Evolutionary conservation across 1,140 invertebrate genomes (phyloP), one percentile per base, ranked within the genome.

Genomic region (Sesamia nonagrioides): DNA sequence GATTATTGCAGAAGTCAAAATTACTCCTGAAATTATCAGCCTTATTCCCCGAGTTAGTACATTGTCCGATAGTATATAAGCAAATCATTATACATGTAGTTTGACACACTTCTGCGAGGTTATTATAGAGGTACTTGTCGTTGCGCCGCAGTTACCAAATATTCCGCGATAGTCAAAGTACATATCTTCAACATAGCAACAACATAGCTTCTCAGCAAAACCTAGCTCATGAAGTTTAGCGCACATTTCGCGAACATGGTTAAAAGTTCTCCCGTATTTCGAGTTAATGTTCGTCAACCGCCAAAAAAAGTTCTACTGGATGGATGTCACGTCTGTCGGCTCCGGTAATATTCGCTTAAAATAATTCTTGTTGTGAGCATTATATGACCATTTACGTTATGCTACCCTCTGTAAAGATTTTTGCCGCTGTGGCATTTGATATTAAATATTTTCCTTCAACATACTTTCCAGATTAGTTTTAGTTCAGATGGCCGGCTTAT

Each of bases 251-350:
- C 35, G 58, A 61, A 61, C 40, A 61, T 61, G 40, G 58, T 61
- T 61, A 61, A 61, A 61, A 61, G 58, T 61, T 61, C 17, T 37
- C 58, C 33, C 58, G 58, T 61, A 61, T 61, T 61, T 61, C 40
- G 58, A 61, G 58, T 61, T 37, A 37, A 61, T 61, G 58, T 61
- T 61, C 40, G 40, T 61, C 13, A 61, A 61, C 58, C 58, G 15
- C 58, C 37, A 37, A 61, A 61, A 33, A 61, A 61, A 61, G 58
- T 61, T 61, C 35, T 37, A 40, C 58, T 40, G 40, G 37, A 33
- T n/a, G 58, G 7, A 40, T 37, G 17, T 61, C 17, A 61, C 58
- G 58, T 17, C 33, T 37, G 33, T 61, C 58, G 35, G 35, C 13
- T 17, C 33, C 17, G 33, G 58, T 17, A 35, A 61, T 61, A 37